A percentile compares a stretch with the other conserved stretches of the same genome.
phyloP scores from a whole-genome alignment of 2,888 invertebrate species.

The Drosophila fungiperda region DNA sequence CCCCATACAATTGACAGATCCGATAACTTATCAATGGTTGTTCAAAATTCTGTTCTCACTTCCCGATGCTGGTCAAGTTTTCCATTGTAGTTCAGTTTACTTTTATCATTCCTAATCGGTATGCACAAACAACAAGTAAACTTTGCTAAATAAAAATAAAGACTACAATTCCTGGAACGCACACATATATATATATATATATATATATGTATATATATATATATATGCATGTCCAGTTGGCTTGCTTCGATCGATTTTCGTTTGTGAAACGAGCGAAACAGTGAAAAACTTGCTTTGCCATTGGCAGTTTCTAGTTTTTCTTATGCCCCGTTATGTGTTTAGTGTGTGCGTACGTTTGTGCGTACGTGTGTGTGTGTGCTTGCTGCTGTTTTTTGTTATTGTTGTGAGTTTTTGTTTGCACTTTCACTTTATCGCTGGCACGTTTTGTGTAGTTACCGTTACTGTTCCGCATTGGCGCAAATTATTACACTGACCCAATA shows the following conservation, averaged over 20 bases:
- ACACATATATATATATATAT: background rate
- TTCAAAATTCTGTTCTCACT: slow-evolving; percentile 11
- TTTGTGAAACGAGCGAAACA: slow-evolving; percentile 67
- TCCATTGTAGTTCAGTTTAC: slow-evolving; percentile 23
- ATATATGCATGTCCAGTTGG: slow-evolving; percentile 41
- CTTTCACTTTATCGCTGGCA: slow-evolving; percentile 62
- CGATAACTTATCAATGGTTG: slow-evolving; percentile 6
- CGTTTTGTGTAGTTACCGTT: slow-evolving; percentile 66
- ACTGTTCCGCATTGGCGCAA: slow-evolving; percentile 58
- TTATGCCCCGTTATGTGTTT: slow-evolving; percentile 7
- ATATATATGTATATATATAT: background rate
- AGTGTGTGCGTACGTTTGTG: background rate
- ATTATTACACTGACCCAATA: slow-evolving; percentile 79
- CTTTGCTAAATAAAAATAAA: slow-evolving; percentile 31
- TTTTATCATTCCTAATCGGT: slow-evolving; percentile 24
- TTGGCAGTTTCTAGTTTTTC: slow-evolving; percentile 49
- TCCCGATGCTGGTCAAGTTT: slow-evolving; percentile 24
- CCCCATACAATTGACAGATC: background rate
- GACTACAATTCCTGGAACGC: slow-evolving; percentile 33
- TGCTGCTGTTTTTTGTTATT: slow-evolving; percentile 23
- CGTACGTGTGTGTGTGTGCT: slow-evolving; percentile 4
- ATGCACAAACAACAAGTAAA: slow-evolving; percentile 20
- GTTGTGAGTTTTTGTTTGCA: slow-evolving; percentile 46
- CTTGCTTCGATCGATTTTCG: slow-evolving; percentile 71
- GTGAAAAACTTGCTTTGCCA: slow-evolving; percentile 60